A percentile compares a stretch with the other conserved stretches of the same genome.
Evolutionary conservation across 1,140 invertebrate species (phyloP).

Genomic region (Drosophila repleta): DNA sequence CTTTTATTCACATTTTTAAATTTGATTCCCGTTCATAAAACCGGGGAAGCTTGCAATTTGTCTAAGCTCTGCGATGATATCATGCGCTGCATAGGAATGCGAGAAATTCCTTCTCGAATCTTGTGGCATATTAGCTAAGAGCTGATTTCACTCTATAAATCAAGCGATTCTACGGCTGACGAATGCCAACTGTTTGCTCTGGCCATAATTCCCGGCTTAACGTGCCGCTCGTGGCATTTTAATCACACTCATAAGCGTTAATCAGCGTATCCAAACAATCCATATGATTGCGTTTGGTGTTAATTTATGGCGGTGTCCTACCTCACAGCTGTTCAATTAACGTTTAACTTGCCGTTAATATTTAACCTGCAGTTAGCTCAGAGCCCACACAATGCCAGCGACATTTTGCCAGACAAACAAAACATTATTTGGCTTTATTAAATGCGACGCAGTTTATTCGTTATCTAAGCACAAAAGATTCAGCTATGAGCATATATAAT

Average conservation of each 20-base stretch:
- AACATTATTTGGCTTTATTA: slow-evolving; percentile 58
- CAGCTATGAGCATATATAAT: neutral
- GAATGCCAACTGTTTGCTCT: slow-evolving; percentile 9
- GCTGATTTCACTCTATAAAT: slow-evolving; percentile 43
- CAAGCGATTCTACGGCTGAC: slow-evolving; percentile 23
- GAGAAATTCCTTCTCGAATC: neutral
- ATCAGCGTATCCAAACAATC: slow-evolving; percentile 29
- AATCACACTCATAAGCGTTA: slow-evolving; percentile 41
- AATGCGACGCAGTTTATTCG: slow-evolving; percentile 62
- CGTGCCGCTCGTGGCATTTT: slow-evolving; percentile 55
- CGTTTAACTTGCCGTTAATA: slow-evolving; percentile 10
- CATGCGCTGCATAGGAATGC: neutral
- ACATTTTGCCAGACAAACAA: slow-evolving; percentile 63
- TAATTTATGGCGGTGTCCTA: slow-evolving; percentile 24
- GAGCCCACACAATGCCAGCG: slow-evolving; percentile 55
- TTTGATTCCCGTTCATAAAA: no score
- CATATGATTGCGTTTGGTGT: slow-evolving; percentile 26
- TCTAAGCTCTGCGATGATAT: neutral
- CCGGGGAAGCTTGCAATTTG: neutral
- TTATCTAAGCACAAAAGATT: slow-evolving; percentile 55
- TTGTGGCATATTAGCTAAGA: neutral
- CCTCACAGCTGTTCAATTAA: slow-evolving; percentile 9
- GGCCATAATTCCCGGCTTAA: slow-evolving; percentile 17
- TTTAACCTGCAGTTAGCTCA: slow-evolving; percentile 11
- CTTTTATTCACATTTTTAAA: no score